Evolutionary conservation across 2,797 vertebrate genomes (phyloP).

Genomic region (Aplochiton taeniatus): DNA sequence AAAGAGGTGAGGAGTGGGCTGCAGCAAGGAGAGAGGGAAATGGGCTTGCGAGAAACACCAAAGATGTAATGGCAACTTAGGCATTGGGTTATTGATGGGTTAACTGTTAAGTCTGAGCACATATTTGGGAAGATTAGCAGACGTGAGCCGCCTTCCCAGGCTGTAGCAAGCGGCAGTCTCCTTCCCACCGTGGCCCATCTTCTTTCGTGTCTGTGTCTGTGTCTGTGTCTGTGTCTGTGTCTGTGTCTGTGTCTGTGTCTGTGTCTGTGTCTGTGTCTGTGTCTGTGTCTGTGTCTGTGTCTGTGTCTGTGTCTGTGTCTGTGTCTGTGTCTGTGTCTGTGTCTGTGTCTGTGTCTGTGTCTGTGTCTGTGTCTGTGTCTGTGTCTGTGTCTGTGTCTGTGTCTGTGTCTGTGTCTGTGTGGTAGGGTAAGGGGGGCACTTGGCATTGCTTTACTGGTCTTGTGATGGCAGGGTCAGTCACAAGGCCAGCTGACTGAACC

Average conservation of each 20-base stretch:
- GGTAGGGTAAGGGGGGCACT: constrained; percentile 39
- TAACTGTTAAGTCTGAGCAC: constrained; percentile 53
- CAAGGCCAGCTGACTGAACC: constrained; percentile 36
- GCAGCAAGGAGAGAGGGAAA: neutral
- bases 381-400: constrained; percentile 1
- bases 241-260: constrained; percentile 7
- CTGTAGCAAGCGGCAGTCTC: constrained; percentile 13
- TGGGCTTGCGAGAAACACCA: constrained; percentile 4
- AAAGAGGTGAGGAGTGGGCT: neutral
- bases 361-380: constrained; percentile 8
- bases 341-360: constrained; percentile 6
- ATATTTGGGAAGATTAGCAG: constrained; percentile 68
- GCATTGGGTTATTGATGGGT: constrained; percentile 27
- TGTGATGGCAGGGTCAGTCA: constrained; percentile 67
- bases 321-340: constrained; percentile 15
- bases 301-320: constrained; percentile 12
- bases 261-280: constrained; percentile 7
- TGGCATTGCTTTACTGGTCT: constrained; percentile 64
- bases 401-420: neutral
- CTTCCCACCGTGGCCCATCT: constrained; percentile 11
- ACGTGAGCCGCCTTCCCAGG: constrained; percentile 36
- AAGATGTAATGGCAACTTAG: constrained; percentile 18
- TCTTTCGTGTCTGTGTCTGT: constrained; percentile 6
- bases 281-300: constrained; percentile 6
- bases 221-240: neutral